Evolutionary conservation across 1,140 invertebrate species (phyloP).

Genomic region (Dendrolimus punctatus): DNA sequence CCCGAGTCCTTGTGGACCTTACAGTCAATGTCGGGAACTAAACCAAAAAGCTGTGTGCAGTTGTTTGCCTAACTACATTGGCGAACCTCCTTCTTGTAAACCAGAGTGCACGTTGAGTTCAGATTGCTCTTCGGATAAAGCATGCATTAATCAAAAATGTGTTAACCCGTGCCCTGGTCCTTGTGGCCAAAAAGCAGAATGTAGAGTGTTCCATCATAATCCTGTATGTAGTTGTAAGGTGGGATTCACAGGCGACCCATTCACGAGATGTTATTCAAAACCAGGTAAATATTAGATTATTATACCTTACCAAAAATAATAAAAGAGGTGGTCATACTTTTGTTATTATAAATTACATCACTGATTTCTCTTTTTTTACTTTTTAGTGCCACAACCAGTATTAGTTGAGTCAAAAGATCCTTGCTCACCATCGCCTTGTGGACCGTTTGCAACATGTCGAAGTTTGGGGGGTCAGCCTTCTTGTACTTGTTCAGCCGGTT

Average conservation of each 20-base stretch:
- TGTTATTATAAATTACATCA: conserved; percentile 5
- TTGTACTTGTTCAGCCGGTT: conserved; percentile 75
- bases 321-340: conserved; percentile 8
- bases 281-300: conserved; percentile 69
- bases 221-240: conserved; percentile 73
- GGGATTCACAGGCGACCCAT: conserved; percentile 73
- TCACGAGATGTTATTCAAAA: conserved; percentile 72
- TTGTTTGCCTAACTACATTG: conserved; percentile 74
- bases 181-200: conserved; percentile 78
- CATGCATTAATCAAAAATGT: conserved; percentile 79
- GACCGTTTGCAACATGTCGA: conserved; percentile 76
- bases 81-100: conserved; percentile 76
- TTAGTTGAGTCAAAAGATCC: conserved; percentile 60
- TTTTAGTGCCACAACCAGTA: conserved; percentile 45
- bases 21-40: conserved; percentile 75
- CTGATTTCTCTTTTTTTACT: conserved; percentile 17
- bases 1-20: conserved; percentile 78
- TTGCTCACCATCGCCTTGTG: conserved; percentile 78
- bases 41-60: conserved; percentile 74
- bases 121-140: conserved; percentile 74
- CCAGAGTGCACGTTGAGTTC: conserved; percentile 77
- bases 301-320: not conserved
- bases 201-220: conserved; percentile 77
- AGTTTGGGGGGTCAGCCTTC: conserved; percentile 72
- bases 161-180: conserved; percentile 78